A percentile compares a stretch with the other conserved stretches of the same genome.
These are phyloP conservation scores for Sorex araneus DNA, from an alignment of 2,113 vertebrate species.

Conservation along the genomic window DNA sequence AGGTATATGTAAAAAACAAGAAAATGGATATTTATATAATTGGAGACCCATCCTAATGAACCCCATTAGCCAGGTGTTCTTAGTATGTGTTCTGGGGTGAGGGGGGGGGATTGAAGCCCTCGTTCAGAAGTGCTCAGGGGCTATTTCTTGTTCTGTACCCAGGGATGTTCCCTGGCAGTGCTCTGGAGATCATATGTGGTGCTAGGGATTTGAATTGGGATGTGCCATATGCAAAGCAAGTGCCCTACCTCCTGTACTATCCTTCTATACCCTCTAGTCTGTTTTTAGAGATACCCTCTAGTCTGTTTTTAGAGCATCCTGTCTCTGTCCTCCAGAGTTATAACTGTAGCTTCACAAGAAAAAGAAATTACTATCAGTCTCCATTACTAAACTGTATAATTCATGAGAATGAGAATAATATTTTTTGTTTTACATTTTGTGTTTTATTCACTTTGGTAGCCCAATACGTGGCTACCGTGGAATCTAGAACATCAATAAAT, in stretches of 20 bases:
- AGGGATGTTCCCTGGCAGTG: no score
- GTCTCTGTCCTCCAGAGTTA: not conserved
- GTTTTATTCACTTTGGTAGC: constrained; percentile 10
- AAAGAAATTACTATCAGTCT: constrained; percentile 27
- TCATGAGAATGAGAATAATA: not conserved
- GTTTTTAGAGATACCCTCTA: not conserved
- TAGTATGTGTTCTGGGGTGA: no score
- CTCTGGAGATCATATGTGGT: no score
- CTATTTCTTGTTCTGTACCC: no score
- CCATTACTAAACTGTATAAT: not conserved
- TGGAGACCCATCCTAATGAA: no score
- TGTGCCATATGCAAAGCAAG: no score
- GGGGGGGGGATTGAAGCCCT: no score
- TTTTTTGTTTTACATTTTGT: constrained; percentile 11
- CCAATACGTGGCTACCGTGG: not conserved
- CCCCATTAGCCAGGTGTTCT: not conserved
- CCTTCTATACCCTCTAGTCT: not conserved
- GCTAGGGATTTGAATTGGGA: no score
- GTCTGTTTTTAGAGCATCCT: not conserved
- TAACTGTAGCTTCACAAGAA: not conserved
- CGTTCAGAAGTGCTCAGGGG: no score
- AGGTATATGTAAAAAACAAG: no score
- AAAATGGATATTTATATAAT: no score
- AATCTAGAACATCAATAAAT: constrained; percentile 10
- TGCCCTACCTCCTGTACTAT: no score